Evolutionary conservation across 2,888 invertebrate genomes (phyloP).

Genomic region (Cerastis rubricosa): DNA sequence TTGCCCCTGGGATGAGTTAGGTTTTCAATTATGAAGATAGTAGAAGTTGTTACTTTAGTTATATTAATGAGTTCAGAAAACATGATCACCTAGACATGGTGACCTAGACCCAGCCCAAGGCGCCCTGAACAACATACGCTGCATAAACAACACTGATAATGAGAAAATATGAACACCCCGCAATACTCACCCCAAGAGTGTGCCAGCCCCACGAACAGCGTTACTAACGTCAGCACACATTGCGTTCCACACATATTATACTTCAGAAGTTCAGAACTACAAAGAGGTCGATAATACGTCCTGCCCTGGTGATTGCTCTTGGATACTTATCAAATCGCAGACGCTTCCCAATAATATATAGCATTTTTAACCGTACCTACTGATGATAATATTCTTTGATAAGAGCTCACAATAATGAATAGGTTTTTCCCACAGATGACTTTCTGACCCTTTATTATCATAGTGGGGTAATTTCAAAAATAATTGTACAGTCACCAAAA

Average conservation of each 20-base stretch:
- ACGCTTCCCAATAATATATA: not conserved
- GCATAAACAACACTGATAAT: too few species aligned
- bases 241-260: slow-evolving; percentile 84
- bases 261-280: slow-evolving; percentile 76
- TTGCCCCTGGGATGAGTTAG: too few species aligned
- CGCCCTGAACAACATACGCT: too few species aligned
- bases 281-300: slow-evolving; percentile 42
- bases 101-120: too few species aligned
- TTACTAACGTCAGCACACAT: slow-evolving; percentile 60
- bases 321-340: not conserved
- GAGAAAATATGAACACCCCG: too few species aligned
- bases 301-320: not conserved
- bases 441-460: not conserved
- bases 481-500: too few species aligned
- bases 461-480: too few species aligned
- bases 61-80: too few species aligned
- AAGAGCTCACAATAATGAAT: not conserved
- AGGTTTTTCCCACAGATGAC: not conserved
- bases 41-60: too few species aligned
- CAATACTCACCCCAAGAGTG: slow-evolving; percentile 6
- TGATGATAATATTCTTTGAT: not conserved
- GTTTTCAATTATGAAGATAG: too few species aligned
- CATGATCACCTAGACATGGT: too few species aligned
- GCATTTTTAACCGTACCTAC: not conserved
- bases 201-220: not conserved